These are phyloP conservation scores for Caenorhabditis tropicalis DNA, from an alignment of 1,140 invertebrate species.

Conservation along the genomic window DNA sequence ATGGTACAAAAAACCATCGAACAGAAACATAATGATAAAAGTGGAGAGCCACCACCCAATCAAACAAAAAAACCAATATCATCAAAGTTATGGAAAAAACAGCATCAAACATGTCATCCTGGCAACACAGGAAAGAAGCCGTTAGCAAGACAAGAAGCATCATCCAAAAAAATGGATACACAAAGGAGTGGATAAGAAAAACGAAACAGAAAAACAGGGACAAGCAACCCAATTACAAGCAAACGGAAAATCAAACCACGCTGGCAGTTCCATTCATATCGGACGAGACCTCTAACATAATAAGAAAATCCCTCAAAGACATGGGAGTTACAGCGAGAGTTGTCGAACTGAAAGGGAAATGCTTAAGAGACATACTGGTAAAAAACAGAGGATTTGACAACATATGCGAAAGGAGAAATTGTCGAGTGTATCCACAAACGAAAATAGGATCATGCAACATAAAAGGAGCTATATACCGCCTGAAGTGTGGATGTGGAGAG, in stretches of 20 bases:
- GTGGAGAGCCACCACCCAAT: constrained; percentile 74
- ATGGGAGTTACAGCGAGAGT: neutral
- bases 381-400: neutral
- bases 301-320: neutral
- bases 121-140: too few species aligned
- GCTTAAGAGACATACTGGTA: neutral
- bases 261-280: neutral
- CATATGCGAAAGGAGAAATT: neutral
- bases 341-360: neutral
- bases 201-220: too few species aligned
- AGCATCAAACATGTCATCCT: too few species aligned
- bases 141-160: too few species aligned
- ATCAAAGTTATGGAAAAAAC: too few species aligned
- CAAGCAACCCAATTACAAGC: too few species aligned
- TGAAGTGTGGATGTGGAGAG: neutral
- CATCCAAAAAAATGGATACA: too few species aligned
- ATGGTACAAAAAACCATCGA: too few species aligned
- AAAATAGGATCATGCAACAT: neutral
- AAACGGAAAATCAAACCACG: neutral
- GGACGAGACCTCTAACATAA: neutral
- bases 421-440: neutral
- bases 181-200: too few species aligned
- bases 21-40: neutral
- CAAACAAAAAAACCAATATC: too few species aligned
- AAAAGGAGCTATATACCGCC: neutral